Percentiles rank a stretch among this genome's conserved stretches.
These are phyloP conservation scores for Paramormyrops kingsleyae DNA, from an alignment of 2,113 vertebrate species.

Conservation along the genomic window DNA sequence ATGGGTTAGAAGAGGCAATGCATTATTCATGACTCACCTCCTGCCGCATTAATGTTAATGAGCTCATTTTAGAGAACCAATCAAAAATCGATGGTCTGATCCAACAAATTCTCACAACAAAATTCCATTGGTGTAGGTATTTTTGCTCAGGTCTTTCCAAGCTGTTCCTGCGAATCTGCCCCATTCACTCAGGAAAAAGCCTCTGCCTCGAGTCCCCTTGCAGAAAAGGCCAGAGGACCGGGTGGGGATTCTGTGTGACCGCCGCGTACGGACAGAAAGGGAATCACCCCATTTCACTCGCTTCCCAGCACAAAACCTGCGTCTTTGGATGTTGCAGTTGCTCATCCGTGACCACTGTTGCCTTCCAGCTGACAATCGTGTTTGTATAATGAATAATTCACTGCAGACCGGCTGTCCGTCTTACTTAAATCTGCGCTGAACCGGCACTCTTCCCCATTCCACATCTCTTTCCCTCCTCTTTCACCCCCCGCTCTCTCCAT, in stretches of 20 bases:
- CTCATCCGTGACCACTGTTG: constrained; percentile 12
- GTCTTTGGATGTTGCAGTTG: constrained; percentile 33
- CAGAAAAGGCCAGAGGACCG: neutral
- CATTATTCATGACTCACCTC: neutral
- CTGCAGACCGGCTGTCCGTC: constrained; percentile 36
- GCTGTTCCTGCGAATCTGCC: neutral
- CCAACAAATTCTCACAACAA: neutral
- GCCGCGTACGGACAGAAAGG: neutral
- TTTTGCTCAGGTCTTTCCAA: neutral
- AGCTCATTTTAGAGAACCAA: neutral
- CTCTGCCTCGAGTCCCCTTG: neutral
- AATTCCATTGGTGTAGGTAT: neutral
- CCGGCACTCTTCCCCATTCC: neutral
- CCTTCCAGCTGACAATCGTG: constrained; percentile 10
- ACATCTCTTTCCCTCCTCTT: neutral
- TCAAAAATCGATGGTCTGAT: neutral
- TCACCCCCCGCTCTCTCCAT: neutral
- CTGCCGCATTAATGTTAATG: neutral
- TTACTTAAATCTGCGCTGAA: constrained; percentile 16
- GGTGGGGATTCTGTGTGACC: neutral
- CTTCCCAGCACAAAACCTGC: neutral
- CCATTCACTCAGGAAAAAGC: neutral
- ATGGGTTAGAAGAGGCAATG: neutral
- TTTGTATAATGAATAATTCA: constrained; percentile 51
- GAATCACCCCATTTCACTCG: neutral